Evolutionary conservation across 2,113 vertebrate genomes (phyloP).

Genomic region (Phainopepla nitens): DNA sequence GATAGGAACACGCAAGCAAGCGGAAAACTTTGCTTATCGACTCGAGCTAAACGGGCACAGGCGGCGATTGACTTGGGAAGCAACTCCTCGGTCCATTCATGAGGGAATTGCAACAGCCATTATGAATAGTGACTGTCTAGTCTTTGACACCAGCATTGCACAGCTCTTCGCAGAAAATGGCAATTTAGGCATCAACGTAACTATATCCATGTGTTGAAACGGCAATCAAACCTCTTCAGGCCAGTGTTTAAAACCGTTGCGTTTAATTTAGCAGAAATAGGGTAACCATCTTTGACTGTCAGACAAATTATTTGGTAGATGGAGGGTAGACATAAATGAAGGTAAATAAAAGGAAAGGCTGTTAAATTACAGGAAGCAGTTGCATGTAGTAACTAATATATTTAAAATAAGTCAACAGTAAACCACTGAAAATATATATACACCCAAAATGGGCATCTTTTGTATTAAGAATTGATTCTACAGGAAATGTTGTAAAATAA

Average conservation of each 20-base stretch:
- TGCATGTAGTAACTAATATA: slow-evolving; percentile 89
- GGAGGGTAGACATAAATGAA: slow-evolving; percentile 67
- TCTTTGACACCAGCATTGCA: slow-evolving; percentile 98
- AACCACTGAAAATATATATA: slow-evolving; percentile 85
- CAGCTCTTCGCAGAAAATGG: slow-evolving; percentile 99
- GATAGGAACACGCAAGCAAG: slow-evolving; percentile 98
- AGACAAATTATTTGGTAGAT: slow-evolving; percentile 59
- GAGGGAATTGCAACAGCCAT: slow-evolving; percentile 99
- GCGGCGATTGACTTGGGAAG: slow-evolving; percentile 98
- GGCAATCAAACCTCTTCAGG: slow-evolving; percentile 69
- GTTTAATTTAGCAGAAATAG: slow-evolving; percentile 72
- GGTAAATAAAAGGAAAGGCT: slow-evolving; percentile 74
- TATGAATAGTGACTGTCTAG: slow-evolving; percentile 99
- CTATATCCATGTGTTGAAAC: slow-evolving; percentile 98
- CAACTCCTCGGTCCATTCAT: slow-evolving; percentile 95
- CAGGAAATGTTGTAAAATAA: slow-evolving; percentile 90
- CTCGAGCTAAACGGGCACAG: slow-evolving; percentile 98
- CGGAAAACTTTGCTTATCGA: slow-evolving; percentile 97
- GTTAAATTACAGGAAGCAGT: slow-evolving; percentile 76
- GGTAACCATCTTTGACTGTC: slow-evolving; percentile 69
- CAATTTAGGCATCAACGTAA: slow-evolving; percentile 99
- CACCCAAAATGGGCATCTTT: slow-evolving; percentile 85
- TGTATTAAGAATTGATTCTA: slow-evolving; percentile 85
- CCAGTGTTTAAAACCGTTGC: slow-evolving; percentile 76
- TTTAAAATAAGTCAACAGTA: slow-evolving; percentile 83